Base-by-base conservation (phyloP, 1,140 invertebrate species). In the Drosophila arizonae region DNA sequence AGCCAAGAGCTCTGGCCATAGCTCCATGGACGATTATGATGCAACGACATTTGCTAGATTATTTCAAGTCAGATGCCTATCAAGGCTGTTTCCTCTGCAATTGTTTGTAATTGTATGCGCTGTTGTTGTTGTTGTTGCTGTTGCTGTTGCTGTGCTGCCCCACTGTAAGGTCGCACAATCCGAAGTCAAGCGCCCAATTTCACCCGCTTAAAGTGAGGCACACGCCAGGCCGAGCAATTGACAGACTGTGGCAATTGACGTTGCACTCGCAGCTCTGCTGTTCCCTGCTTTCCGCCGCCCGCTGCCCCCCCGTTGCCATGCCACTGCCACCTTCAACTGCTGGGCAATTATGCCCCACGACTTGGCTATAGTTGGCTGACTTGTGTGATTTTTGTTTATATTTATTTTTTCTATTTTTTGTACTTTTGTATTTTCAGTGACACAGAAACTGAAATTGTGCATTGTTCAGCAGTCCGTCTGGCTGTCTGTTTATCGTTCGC, bases 371-470 rank as follows among this genome's bases (percentile, higher is more conserved):
- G 51, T 79, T 79, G 74, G 77, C 70, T 73, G 77, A 73, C 70
- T 80, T 80, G 77, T 80, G 77, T 77, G 77, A 80, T 73, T 73
- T 73, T 68, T 55, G 26, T 62, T 55, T 68, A 17, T 50, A 21
- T 54, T 52, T 24, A 6, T 45, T 65, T 24, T 65, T 56, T 15
- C 46, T 50, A 21, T 54, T 24, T 24, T 24, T 24, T 24, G 21
- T 24, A 24, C 21, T 24, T 63, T 56, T 30, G 55, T 41, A 17
- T 78, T 80, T 77, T 74, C 77, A 74, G 77, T 80, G 77, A 80
- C 77, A 80, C 75, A 80, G 77, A 80, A 79, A 80, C 75, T 66
- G 75, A 76, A 77, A 80, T 80, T 80, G 75, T 80, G 71, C 75
- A 79, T 79, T 79, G 74, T 79, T 79, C 70, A 63, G 58, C 57